Evolutionary conservation across 2,113 vertebrate species (phyloP).

Genomic region (Coreoperca whiteheadi): DNA sequence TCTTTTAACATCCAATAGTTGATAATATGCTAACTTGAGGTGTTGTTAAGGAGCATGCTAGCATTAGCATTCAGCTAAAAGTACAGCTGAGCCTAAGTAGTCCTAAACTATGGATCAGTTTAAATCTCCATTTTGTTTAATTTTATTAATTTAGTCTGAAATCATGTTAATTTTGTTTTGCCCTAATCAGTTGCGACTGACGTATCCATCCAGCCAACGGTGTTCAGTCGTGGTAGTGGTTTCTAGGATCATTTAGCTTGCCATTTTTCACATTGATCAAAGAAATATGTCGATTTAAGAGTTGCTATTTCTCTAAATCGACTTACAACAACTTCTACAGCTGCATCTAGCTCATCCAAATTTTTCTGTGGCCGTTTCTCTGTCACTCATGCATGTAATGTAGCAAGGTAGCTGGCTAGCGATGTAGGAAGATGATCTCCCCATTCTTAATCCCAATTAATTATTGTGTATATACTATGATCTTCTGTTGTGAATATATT

Average conservation of each 20-base stretch:
- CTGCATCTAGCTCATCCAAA: background rate
- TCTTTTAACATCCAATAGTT: background rate
- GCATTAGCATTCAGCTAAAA: too few species aligned
- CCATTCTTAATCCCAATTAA: background rate
- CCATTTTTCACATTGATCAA: background rate
- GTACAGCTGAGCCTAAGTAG: background rate
- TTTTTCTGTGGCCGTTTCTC: background rate
- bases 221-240: background rate
- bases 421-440: background rate
- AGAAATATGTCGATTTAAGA: background rate
- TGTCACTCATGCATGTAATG: background rate
- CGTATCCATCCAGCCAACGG: too few species aligned
- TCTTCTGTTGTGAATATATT: too few species aligned
- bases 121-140: background rate
- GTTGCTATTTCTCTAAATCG: background rate
- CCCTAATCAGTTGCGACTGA: background rate
- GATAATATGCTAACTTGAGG: background rate
- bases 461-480: too few species aligned
- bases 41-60: background rate
- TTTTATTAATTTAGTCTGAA: background rate
- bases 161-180: background rate
- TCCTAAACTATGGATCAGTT: background rate
- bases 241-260: background rate
- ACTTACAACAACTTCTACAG: background rate
- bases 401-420: background rate